Evolutionary conservation across 1,140 invertebrate genomes (phyloP), one percentile per base, ranked within the genome.

Genomic region (Micrasema longulum): DNA sequence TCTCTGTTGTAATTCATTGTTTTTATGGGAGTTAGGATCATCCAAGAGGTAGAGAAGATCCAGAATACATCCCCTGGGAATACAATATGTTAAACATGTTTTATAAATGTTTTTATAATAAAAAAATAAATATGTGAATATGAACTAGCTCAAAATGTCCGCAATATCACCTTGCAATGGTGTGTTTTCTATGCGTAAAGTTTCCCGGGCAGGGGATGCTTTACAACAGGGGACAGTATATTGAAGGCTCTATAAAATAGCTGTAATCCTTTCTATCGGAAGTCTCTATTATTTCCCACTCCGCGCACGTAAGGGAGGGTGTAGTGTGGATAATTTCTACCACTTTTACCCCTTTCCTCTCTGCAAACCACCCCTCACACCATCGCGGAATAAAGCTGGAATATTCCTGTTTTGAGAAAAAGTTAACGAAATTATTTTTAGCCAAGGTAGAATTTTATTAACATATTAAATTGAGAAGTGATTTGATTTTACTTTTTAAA

Each of bases 361-460:
- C 55, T 10, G 35, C 35, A 2, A 31, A 4, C 35, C 16, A 9
- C 9, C 55, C 36, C 16, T 18, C 41, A 11, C 45, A 2, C 22
- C 62, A 12, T 9, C 20, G 62, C 22, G 41, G 38, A 9, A 35
- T 68, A 23, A 68, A 55, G 43, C 41, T 18, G 55, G 55, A 68
- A 68, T 68, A 68, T 68, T 68, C 52, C 38, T 57, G 52, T 57
- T 57, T 55, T 53, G 50, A 50, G 38, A 68, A 68, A 68, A 68
- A 68, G 50, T 55, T 68, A 68, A 68, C 65, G 50, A 68, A 68
- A 68, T 68, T 68, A 68, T 68, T 52, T 68, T 43, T 36, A 38
- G 35, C 52, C 65, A 16, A 60, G 55, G 23, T 11, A 6, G 1
- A 20, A n/a, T n/a, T n/a, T n/a, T 43, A 57, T 68, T 68, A 55